These are phyloP conservation scores for Neoitamus cyanurus DNA, from an alignment of 2,888 invertebrate genomes.

Conservation along the genomic window DNA sequence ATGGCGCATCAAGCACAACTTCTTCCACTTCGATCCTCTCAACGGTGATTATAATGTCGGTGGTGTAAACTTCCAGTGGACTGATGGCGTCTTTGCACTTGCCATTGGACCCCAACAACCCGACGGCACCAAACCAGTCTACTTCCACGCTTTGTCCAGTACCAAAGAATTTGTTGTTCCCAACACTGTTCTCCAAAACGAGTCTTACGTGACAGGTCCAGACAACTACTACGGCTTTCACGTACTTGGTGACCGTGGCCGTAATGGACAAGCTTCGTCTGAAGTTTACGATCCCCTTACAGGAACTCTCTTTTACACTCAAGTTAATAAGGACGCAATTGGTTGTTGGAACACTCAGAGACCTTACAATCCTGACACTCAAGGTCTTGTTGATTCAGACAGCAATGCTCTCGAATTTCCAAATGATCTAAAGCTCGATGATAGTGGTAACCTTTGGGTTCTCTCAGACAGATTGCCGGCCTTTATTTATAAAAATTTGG, in stretches of 20 bases:
- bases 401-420: constrained; percentile 78
- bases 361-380: constrained; percentile 73
- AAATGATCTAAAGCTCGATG: constrained; percentile 79
- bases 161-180: constrained; percentile 84
- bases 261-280: constrained; percentile 78
- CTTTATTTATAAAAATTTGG: constrained; percentile 74
- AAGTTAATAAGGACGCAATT: constrained; percentile 80
- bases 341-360: constrained; percentile 83
- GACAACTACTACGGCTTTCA: constrained; percentile 78
- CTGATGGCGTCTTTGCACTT: constrained; percentile 82
- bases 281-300: constrained; percentile 77
- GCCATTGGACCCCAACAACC: constrained; percentile 73
- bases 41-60: constrained; percentile 80
- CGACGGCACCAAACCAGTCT: constrained; percentile 75
- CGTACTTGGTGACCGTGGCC: constrained; percentile 78
- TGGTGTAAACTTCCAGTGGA: constrained; percentile 87
- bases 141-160: constrained; percentile 85
- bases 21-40: constrained; percentile 85
- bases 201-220: constrained; percentile 74
- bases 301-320: constrained; percentile 80
- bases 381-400: constrained; percentile 76
- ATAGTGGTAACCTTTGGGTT: constrained; percentile 76
- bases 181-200: constrained; percentile 78
- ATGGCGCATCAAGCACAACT: constrained; percentile 84
- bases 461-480: constrained; percentile 81